These are phyloP conservation scores for Folsomia candida DNA, from an alignment of 2,888 invertebrate species.

Conservation along the genomic window DNA sequence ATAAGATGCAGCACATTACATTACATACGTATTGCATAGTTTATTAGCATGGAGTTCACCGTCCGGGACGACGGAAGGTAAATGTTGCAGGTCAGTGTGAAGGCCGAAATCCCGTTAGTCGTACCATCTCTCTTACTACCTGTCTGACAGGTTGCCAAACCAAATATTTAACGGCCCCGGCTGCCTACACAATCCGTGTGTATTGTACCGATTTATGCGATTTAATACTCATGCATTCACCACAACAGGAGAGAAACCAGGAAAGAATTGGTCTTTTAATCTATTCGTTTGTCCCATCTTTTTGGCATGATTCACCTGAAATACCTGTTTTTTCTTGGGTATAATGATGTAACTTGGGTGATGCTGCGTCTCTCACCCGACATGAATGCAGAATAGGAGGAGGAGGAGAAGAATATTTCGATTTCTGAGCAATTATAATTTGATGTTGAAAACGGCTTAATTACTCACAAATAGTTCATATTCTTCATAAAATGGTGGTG, in stretches of 20 bases:
- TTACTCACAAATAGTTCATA: conserved; percentile 1
- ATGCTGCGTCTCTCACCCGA: background rate
- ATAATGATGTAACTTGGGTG: background rate
- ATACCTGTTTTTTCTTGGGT: conserved; percentile 30
- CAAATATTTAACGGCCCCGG: conserved; percentile 38
- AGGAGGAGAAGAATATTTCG: background rate
- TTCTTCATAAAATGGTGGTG: background rate
- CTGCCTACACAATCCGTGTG: too few species aligned
- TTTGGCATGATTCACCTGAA: conserved; percentile 42
- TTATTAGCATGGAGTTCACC: conserved; percentile 46
- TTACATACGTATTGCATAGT: too few species aligned
- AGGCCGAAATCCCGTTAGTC: conserved; percentile 51
- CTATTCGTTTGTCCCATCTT: conserved; percentile 13
- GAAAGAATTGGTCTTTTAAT: conserved; percentile 2
- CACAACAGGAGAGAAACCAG: conserved; percentile 1
- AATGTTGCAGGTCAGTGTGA: conserved; percentile 52
- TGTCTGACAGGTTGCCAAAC: conserved; percentile 48
- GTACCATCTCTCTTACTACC: conserved; percentile 32
- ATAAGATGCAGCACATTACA: conserved; percentile 27
- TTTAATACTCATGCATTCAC: too few species aligned
- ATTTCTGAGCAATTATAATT: background rate
- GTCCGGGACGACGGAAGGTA: conserved; percentile 51
- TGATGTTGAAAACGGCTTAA: background rate
- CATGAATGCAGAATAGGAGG: background rate
- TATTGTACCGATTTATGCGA: too few species aligned